Conservation (phyloP, 2,797 vertebrate genomes). For the Rhinogobio ventralis region DNA sequence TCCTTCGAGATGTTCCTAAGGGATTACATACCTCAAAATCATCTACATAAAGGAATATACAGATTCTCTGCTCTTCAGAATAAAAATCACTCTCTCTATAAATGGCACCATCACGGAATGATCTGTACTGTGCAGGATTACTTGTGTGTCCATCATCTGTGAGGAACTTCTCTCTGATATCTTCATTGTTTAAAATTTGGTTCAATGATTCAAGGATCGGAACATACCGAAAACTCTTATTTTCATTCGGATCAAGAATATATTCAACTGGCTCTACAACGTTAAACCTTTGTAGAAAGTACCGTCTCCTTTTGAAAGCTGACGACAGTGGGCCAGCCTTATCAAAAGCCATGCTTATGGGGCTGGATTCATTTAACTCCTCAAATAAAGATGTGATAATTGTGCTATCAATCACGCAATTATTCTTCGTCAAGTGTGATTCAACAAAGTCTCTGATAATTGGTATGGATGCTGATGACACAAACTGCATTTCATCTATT, state of each 20-base stretch:
- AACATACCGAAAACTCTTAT: conserved; percentile 1
- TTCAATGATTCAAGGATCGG: conserved; percentile 14
- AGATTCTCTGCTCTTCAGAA: conserved; percentile 13
- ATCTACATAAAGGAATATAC: conserved; percentile 12
- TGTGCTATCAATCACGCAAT: conserved; percentile 28
- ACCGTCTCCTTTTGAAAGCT: neutral
- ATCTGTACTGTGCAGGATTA: conserved; percentile 28
- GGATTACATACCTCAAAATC: conserved; percentile 32
- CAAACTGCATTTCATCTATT: conserved; percentile 41
- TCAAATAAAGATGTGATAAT: conserved; percentile 31
- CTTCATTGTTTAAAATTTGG: neutral
- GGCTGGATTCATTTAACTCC: conserved; percentile 32
- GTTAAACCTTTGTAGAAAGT: conserved; percentile 11
- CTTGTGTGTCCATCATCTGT: neutral
- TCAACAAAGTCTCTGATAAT: conserved; percentile 40
- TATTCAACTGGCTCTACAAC: neutral
- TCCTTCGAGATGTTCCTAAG: too few relatives aligned
- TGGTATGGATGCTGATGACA: conserved; percentile 39
- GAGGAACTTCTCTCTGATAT: conserved; percentile 4
- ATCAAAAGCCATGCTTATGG: conserved; percentile 33
- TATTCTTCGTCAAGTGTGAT: conserved; percentile 36
- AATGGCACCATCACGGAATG: conserved; percentile 28
- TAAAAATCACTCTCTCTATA: conserved; percentile 20
- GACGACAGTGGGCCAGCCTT: conserved; percentile 15
- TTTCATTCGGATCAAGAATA: neutral